A percentile compares a stretch with the other conserved stretches of the same genome.
phyloP scores from a whole-genome alignment of 1,140 invertebrate species.

The Batillaria attramentaria region DNA sequence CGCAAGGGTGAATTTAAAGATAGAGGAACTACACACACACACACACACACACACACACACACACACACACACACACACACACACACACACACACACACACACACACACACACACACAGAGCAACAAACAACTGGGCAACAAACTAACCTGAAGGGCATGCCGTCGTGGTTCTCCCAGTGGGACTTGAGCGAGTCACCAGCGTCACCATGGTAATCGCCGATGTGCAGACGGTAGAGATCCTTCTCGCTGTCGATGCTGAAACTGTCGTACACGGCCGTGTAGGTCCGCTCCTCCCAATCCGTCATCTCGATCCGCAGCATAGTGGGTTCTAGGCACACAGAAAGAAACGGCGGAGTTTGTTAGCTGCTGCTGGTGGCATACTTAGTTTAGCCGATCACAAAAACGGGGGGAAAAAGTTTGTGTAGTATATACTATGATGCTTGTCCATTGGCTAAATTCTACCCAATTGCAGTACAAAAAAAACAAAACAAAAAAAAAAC shows the following conservation, averaged over 20 bases:
- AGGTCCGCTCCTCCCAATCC: slow-evolving; percentile 75
- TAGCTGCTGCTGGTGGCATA: too few species aligned
- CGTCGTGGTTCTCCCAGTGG: slow-evolving; percentile 75
- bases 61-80: slow-evolving; percentile 15
- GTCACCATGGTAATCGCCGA: slow-evolving; percentile 77
- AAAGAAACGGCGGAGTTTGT: not conserved
- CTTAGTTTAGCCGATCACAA: too few species aligned
- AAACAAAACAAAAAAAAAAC: too few species aligned
- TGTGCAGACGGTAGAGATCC: slow-evolving; percentile 79
- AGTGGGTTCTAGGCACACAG: slow-evolving; percentile 58
- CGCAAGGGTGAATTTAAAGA: too few species aligned
- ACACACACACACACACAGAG: not conserved
- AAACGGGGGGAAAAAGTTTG: too few species aligned
- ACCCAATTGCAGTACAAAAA: too few species aligned
- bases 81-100: slow-evolving; percentile 10
- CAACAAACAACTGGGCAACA: too few species aligned
- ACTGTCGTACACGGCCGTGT: slow-evolving; percentile 78
- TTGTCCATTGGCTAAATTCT: too few species aligned
- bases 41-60: slow-evolving; percentile 10
- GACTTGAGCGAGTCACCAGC: slow-evolving; percentile 73
- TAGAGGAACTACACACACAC: not conserved
- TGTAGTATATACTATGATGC: too few species aligned
- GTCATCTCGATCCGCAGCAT: slow-evolving; percentile 80
- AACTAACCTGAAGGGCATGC: slow-evolving; percentile 78
- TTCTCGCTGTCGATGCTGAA: slow-evolving; percentile 80